Evolutionary conservation across 2,888 invertebrate species (phyloP).

Genomic region (Clusia tigrina): DNA sequence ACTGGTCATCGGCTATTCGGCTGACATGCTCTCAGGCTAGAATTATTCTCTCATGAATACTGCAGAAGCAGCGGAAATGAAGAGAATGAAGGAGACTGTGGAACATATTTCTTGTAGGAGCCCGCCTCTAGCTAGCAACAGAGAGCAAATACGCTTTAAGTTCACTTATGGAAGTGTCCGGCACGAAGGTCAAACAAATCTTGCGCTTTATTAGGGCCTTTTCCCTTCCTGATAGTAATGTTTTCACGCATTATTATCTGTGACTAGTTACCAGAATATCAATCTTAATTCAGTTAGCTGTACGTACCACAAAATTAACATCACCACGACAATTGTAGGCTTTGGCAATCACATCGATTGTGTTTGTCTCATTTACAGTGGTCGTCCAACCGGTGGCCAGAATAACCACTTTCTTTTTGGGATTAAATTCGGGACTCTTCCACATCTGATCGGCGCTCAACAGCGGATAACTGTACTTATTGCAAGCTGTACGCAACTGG

Average conservation of each 20-base stretch:
- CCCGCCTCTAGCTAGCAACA: no score
- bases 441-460: slow-evolving; percentile 53
- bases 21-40: no score
- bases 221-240: not conserved
- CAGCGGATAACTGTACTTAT: slow-evolving; percentile 51
- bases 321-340: slow-evolving; percentile 60
- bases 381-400: slow-evolving; percentile 63
- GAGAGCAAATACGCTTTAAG: no score
- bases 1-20: no score
- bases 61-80: no score
- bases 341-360: slow-evolving; percentile 50
- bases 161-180: no score
- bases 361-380: slow-evolving; percentile 51
- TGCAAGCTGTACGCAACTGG: slow-evolving; percentile 51
- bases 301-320: slow-evolving; percentile 62
- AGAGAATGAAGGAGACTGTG: no score
- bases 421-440: slow-evolving; percentile 54
- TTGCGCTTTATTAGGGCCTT: no score
- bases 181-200: no score
- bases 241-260: no score
- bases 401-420: slow-evolving; percentile 53
- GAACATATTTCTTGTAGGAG: no score
- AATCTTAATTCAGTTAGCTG: not conserved
- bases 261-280: not conserved
- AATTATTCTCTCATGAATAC: no score